Evolutionary conservation across 2,888 invertebrate genomes (phyloP).

Genomic region (Anarsia innoxiella): DNA sequence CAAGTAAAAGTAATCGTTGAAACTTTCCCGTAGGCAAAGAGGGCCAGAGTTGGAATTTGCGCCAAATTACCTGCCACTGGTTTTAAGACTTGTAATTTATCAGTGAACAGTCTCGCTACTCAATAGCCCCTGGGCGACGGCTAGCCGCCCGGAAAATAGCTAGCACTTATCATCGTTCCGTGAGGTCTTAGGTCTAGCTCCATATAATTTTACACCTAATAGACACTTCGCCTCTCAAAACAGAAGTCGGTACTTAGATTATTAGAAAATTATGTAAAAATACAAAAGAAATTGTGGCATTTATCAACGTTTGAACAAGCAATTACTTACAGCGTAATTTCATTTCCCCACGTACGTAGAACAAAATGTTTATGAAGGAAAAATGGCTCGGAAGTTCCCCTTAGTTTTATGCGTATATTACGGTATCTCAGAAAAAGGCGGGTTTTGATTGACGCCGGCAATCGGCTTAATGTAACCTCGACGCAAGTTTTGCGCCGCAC

Average conservation of each 20-base stretch:
- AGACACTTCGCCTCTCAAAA: too few species aligned
- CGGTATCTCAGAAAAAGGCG: constrained; percentile 58
- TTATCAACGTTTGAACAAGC: too few species aligned
- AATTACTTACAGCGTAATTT: too few species aligned
- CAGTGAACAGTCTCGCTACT: constrained; percentile 55
- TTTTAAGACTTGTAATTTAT: constrained; percentile 78
- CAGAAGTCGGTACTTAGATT: too few species aligned
- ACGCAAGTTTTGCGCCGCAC: constrained; percentile 65
- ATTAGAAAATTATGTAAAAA: too few species aligned
- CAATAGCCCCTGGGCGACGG: constrained; percentile 42
- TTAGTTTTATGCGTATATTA: constrained; percentile 38
- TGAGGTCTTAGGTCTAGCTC: not conserved
- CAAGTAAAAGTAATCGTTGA: constrained; percentile 69
- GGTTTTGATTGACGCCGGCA: constrained; percentile 72
- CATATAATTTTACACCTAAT: too few species aligned
- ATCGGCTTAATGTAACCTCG: constrained; percentile 73
- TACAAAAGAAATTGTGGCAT: too few species aligned
- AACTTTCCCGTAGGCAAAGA: constrained; percentile 53
- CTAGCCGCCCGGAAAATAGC: constrained; percentile 51
- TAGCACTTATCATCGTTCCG: constrained; percentile 16
- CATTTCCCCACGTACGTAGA: constrained; percentile 5
- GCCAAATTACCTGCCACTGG: constrained; percentile 78
- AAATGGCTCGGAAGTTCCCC: constrained; percentile 42
- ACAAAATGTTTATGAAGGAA: constrained; percentile 21
- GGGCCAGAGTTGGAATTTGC: constrained; percentile 59